Conservation (phyloP, 1,140 invertebrate genomes). For the Drosophila orena region DNA sequence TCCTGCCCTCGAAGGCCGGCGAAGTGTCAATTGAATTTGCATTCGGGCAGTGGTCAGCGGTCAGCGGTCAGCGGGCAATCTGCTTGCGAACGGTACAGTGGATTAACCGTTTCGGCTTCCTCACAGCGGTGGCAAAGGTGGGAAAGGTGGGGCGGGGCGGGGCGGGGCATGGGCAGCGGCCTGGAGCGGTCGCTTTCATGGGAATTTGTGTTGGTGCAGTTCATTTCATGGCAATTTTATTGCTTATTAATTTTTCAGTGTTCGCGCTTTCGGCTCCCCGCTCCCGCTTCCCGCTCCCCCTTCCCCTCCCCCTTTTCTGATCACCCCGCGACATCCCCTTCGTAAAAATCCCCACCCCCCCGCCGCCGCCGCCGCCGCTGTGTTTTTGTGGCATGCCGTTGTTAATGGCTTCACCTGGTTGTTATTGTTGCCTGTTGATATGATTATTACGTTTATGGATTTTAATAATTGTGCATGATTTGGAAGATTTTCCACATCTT, state of each 20-base stretch:
- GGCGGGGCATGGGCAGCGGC: no score
- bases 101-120: conserved; percentile 51
- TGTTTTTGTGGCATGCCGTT: conserved; percentile 60
- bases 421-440: conserved; percentile 70
- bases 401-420: conserved; percentile 65
- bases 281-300: conserved; percentile 2
- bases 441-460: conserved; percentile 83
- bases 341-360: no score
- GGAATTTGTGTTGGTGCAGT: conserved; percentile 72
- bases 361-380: no score
- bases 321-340: no score
- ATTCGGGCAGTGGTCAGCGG: conserved; percentile 28
- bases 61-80: conserved; percentile 23
- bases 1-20: conserved; percentile 31
- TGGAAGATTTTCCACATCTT: conserved; percentile 66
- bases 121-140: neutral
- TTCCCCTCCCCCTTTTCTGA: no score
- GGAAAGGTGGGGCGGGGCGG: neutral
- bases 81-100: conserved; percentile 20
- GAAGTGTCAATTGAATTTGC: conserved; percentile 80
- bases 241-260: conserved; percentile 85
- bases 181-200: conserved; percentile 66
- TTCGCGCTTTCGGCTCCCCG: conserved; percentile 53
- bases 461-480: conserved; percentile 85
- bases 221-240: conserved; percentile 85